Evolutionary conservation across 23 tunicate genomes (phyloP).

Genomic region (Trididemnum miniatum): DNA sequence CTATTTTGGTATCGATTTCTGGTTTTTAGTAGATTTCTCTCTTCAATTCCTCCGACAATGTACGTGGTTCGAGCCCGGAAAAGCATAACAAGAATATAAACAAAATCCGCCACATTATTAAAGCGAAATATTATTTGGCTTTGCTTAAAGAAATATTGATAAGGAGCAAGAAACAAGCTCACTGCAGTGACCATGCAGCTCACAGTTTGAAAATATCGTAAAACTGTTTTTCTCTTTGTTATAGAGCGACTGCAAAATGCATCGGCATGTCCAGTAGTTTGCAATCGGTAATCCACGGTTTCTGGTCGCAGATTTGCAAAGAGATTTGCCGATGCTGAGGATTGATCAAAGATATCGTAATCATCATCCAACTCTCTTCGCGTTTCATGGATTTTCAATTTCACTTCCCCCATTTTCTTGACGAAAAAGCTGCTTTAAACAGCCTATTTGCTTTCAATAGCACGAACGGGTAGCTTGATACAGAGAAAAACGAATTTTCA

Average conservation of each 20-base stretch:
- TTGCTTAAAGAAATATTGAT: slow-evolving; percentile 64
- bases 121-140: slow-evolving; percentile 31
- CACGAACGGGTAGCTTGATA: no score
- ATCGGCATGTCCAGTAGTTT: slow-evolving; percentile 55
- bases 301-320: no score
- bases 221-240: slow-evolving; percentile 63
- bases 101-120: slow-evolving; percentile 47
- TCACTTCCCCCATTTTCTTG: no score
- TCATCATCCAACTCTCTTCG: no score
- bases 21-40: slow-evolving; percentile 62
- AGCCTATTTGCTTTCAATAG: no score
- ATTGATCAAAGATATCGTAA: no score
- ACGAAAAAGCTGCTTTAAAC: no score
- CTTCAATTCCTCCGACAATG: slow-evolving; percentile 81
- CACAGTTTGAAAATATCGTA: slow-evolving; percentile 48
- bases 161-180: slow-evolving; percentile 66
- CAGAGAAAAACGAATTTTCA: no score
- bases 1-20: slow-evolving; percentile 74
- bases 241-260: slow-evolving; percentile 62
- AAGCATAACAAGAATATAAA: slow-evolving; percentile 58
- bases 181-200: slow-evolving; percentile 47
- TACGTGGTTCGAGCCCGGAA: slow-evolving; percentile 79
- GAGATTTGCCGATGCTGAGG: no score
- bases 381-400: no score
- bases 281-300: slow-evolving; percentile 23